Evolutionary conservation across 2,888 invertebrate species (phyloP).

Genomic region (Eledone cirrhosa): DNA sequence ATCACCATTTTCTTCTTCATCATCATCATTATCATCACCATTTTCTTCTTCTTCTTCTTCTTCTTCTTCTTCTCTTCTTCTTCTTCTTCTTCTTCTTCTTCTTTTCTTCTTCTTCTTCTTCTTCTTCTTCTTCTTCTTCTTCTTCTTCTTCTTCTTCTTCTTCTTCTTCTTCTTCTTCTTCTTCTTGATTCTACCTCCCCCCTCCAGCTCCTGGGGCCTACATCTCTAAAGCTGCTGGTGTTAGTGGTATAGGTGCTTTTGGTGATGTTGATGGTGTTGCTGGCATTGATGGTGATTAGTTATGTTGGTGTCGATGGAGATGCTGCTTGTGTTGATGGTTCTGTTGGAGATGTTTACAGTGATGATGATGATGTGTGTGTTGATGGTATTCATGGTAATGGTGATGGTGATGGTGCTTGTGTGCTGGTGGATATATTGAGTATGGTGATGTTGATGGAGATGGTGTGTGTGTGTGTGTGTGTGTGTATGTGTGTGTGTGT

Average conservation of each 20-base stretch:
- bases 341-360: neutral
- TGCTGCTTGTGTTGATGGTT: too few relatives aligned
- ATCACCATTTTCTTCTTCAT: neutral
- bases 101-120: neutral
- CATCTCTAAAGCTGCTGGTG: too few relatives aligned
- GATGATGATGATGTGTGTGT: neutral
- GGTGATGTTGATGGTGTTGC: too few relatives aligned
- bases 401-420: neutral
- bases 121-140: neutral
- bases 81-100: neutral
- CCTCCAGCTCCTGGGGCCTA: too few relatives aligned
- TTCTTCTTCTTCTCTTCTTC: neutral
- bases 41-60: slow-evolving; percentile 1
- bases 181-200: neutral
- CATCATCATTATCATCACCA: neutral
- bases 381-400: neutral
- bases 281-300: neutral
- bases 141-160: neutral
- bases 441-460: neutral
- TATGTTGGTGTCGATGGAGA: neutral
- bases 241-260: too few relatives aligned
- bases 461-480: too few relatives aligned
- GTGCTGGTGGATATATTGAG: neutral
- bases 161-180: neutral
- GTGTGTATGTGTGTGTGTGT: neutral